A percentile compares a stretch with the other conserved stretches of the same genome.
These are phyloP conservation scores for Apeira syringaria DNA, from an alignment of 2,888 invertebrate species.

Conservation along the genomic window DNA sequence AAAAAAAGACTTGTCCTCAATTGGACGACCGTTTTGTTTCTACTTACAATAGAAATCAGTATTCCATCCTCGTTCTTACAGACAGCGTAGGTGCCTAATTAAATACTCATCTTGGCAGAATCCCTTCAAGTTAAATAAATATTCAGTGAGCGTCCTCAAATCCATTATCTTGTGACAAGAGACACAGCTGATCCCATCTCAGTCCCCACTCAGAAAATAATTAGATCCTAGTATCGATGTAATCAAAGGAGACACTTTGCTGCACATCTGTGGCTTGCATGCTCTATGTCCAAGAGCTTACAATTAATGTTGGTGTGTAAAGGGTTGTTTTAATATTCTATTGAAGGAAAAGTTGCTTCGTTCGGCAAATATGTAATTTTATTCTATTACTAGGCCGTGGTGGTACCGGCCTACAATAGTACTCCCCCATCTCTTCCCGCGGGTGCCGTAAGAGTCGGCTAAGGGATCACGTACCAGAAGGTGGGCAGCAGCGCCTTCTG, in stretches of 20 bases:
- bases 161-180: conserved; percentile 61
- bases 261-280: conserved; percentile 67
- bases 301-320: conserved; percentile 40
- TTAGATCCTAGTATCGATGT: conserved; percentile 71
- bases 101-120: conserved; percentile 42
- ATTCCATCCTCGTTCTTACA: conserved; percentile 24
- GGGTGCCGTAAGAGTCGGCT: too few relatives aligned
- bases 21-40: conserved; percentile 10
- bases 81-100: conserved; percentile 38
- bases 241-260: conserved; percentile 72
- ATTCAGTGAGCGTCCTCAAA: conserved; percentile 54
- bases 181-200: conserved; percentile 54
- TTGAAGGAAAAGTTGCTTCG: too few relatives aligned
- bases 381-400: too few relatives aligned
- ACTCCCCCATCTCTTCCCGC: too few relatives aligned
- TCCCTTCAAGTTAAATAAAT: conserved; percentile 46
- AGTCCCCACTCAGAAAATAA: conserved; percentile 50
- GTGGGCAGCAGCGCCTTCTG: too few relatives aligned
- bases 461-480: too few relatives aligned
- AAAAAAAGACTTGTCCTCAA: conserved; percentile 12
- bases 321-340: too few relatives aligned
- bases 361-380: too few relatives aligned
- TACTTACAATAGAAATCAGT: conserved; percentile 17
- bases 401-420: too few relatives aligned
- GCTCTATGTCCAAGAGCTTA: conserved; percentile 11